A percentile compares a stretch with the other conserved stretches of the same genome.
These are phyloP conservation scores for Perizoma affinitatum DNA, from an alignment of 2,888 invertebrate genomes.

Conservation along the genomic window DNA sequence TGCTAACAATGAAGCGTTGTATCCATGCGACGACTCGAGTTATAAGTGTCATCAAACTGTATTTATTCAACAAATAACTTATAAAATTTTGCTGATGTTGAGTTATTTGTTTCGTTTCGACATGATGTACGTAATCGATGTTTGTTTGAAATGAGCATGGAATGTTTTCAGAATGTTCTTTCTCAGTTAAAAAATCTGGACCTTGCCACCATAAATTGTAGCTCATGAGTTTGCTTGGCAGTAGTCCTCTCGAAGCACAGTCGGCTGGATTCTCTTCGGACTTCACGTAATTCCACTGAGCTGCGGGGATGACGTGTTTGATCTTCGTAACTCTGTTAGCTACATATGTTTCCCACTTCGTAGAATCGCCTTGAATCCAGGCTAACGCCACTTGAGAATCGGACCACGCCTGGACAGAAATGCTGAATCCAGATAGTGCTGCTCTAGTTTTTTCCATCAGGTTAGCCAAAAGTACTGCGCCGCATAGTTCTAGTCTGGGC, in stretches of 20 bases:
- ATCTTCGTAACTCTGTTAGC: conserved; percentile 28
- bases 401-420: conserved; percentile 1
- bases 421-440: conserved; percentile 3
- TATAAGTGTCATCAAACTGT: background rate
- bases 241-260: conserved; percentile 24
- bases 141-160: too few species aligned
- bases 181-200: too few species aligned
- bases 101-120: background rate
- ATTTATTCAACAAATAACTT: background rate
- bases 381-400: conserved; percentile 32
- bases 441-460: conserved; percentile 7
- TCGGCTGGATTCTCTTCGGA: conserved; percentile 32
- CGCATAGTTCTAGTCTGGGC: conserved; percentile 16
- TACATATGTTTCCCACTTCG: conserved; percentile 34
- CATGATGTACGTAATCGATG: too few species aligned
- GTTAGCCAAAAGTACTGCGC: conserved; percentile 2
- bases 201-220: conserved; percentile 30
- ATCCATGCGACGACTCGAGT: background rate
- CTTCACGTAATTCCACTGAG: conserved; percentile 20
- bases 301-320: conserved; percentile 13
- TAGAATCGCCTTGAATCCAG: conserved; percentile 30
- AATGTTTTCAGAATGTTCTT: too few species aligned
- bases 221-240: conserved; percentile 6
- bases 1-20: background rate
- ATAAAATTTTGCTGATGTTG: background rate